Conservation (phyloP, 2,113 vertebrate species). For the Crocuta crocuta region DNA sequence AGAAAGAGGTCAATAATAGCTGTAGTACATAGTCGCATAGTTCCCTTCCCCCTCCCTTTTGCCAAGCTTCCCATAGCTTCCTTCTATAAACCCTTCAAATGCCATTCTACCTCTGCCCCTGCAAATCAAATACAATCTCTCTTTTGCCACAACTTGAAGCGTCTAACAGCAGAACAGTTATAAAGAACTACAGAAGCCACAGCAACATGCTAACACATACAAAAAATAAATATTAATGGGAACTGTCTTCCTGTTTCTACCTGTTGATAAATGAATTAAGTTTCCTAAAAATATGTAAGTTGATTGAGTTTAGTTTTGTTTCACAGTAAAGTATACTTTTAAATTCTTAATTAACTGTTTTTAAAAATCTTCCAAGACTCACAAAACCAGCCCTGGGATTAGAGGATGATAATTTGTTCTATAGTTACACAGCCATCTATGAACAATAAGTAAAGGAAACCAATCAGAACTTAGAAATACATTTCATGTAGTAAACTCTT, state of each 20-base stretch:
- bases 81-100: slow-evolving; percentile 3
- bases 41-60: not conserved
- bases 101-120: not conserved
- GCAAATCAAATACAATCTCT: slow-evolving; percentile 16
- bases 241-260: not conserved
- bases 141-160: not conserved
- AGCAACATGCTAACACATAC: not conserved
- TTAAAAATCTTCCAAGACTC: not conserved
- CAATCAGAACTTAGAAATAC: not conserved
- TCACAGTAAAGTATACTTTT: slow-evolving; percentile 3
- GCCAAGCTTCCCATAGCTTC: not conserved
- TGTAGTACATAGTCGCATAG: not conserved
- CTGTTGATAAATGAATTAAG: not conserved
- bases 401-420: not conserved
- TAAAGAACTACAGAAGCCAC: slow-evolving; percentile 47
- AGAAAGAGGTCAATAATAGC: not conserved
- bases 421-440: not conserved
- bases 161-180: not conserved
- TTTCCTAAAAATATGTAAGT: not conserved
- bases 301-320: not conserved
- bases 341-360: slow-evolving; percentile 41
- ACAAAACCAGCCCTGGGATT: slow-evolving; percentile 39
- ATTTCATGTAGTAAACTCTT: not conserved
- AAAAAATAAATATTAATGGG: not conserved
- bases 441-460: not conserved